Percentiles rank a stretch among this genome's conserved stretches.
These are phyloP conservation scores for Anomalospiza imberbis DNA, from an alignment of 2,797 vertebrate genomes.

Conservation along the genomic window DNA sequence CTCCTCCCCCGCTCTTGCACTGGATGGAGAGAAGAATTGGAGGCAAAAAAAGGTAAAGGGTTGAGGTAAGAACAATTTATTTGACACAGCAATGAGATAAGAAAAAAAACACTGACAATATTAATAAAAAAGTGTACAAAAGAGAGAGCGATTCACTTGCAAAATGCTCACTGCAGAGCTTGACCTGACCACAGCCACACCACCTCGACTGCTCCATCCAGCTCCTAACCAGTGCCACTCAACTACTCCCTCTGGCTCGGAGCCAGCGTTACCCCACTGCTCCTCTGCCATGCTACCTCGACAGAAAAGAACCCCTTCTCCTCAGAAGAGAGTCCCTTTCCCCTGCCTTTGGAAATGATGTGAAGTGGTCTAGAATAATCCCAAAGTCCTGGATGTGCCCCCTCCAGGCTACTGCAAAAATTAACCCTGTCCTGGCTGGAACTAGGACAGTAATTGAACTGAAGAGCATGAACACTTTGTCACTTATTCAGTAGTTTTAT, in stretches of 20 bases:
- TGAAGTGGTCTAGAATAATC: not conserved
- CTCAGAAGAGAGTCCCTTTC: not conserved
- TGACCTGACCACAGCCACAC: not conserved
- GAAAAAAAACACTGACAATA: not conserved
- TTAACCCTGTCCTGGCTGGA: not conserved
- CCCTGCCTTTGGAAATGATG: accelerated
- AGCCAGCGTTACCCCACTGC: accelerated
- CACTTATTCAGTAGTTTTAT: not conserved
- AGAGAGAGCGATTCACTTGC: not conserved
- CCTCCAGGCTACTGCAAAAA: not conserved
- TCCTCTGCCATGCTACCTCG: no score
- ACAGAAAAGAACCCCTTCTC: not conserved
- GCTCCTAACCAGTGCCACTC: accelerated
- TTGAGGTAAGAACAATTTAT: not conserved
- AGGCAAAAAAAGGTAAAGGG: not conserved
- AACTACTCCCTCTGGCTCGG: accelerated
- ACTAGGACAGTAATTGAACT: not conserved
- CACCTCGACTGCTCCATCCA: not conserved
- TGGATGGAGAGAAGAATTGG: not conserved
- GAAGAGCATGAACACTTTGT: not conserved
- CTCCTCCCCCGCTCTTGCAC: not conserved
- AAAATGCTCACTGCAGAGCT: not conserved
- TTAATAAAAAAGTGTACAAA: not conserved
- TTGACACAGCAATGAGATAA: not conserved
- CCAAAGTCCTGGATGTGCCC: accelerated